These are phyloP conservation scores for Pollachius pollachius DNA, from an alignment of 2,113 vertebrate species.

Conservation along the genomic window DNA sequence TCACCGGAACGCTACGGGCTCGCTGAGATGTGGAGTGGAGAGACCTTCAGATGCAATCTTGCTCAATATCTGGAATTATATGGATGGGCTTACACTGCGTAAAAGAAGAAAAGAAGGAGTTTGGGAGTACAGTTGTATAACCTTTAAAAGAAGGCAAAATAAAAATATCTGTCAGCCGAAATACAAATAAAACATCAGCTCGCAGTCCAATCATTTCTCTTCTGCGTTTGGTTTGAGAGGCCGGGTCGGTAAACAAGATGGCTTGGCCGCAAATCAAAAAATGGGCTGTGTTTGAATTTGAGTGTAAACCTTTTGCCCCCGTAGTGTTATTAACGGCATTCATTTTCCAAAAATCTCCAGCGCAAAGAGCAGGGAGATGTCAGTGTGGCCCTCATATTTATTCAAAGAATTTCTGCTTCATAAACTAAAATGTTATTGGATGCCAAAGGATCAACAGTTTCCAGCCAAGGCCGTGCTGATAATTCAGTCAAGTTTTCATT, in stretches of 20 bases:
- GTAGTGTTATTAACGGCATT: slow-evolving; percentile 31
- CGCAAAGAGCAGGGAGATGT: slow-evolving; percentile 30
- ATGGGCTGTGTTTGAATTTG: slow-evolving; percentile 21
- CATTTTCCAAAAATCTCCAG: slow-evolving; percentile 3
- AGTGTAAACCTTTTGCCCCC: slow-evolving; percentile 28
- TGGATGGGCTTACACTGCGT: background rate
- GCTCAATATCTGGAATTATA: slow-evolving; percentile 53
- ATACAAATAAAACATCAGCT: slow-evolving; percentile 8
- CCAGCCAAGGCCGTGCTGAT: slow-evolving; percentile 41
- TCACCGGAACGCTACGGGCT: slow-evolving; percentile 36
- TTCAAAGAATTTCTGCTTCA: slow-evolving; percentile 13
- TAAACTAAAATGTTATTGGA: slow-evolving; percentile 21
- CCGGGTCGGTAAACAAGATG: background rate
- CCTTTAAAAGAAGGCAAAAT: slow-evolving; percentile 9
- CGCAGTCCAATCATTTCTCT: slow-evolving; percentile 45
- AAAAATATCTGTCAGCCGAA: slow-evolving; percentile 19
- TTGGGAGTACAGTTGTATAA: too few species aligned
- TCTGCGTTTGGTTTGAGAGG: slow-evolving; percentile 9
- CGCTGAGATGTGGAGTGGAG: slow-evolving; percentile 19
- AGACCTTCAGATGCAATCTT: slow-evolving; percentile 44
- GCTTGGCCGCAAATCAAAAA: slow-evolving; percentile 2
- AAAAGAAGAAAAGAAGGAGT: background rate
- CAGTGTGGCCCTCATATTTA: slow-evolving; percentile 18
- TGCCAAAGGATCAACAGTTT: slow-evolving; percentile 18
- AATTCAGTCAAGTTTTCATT: slow-evolving; percentile 25